Evolutionary conservation across 2,888 invertebrate species (phyloP).

Genomic region (Plagodis dolabraria): DNA sequence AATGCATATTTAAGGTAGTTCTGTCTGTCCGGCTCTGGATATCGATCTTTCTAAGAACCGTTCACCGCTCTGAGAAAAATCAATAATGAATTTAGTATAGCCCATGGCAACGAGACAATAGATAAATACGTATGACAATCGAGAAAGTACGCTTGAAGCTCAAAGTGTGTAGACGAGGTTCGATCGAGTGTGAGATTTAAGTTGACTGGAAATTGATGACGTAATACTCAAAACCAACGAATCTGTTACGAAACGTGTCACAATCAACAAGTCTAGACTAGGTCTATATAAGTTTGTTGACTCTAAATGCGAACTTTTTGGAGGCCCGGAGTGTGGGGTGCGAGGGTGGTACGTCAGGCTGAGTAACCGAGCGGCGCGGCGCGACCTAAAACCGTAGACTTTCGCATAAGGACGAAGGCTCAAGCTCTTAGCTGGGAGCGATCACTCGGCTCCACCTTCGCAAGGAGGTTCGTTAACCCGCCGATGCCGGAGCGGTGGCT

Average conservation of each 20-base stretch:
- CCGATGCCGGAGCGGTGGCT: conserved; percentile 28
- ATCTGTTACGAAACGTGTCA: conserved; percentile 39
- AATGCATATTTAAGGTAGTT: conserved; percentile 18
- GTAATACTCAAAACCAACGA: conserved; percentile 10
- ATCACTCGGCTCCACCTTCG: conserved; percentile 69
- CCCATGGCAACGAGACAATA: conserved; percentile 17
- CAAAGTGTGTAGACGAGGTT: conserved; percentile 9
- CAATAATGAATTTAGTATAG: conserved; percentile 36
- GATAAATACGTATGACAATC: conserved; percentile 21
- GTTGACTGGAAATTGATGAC: conserved; percentile 7
- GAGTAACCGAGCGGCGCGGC: conserved; percentile 53
- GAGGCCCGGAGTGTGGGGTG: conserved; percentile 48
- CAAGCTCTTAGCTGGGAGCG: conserved; percentile 53
- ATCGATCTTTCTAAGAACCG: conserved; percentile 46
- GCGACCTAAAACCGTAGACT: conserved; percentile 62
- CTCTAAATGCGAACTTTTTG: conserved; percentile 49
- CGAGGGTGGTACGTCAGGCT: conserved; percentile 48
- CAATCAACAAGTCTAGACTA: conserved; percentile 70
- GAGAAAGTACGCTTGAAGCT: conserved; percentile 13
- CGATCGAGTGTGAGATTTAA: conserved; percentile 12
- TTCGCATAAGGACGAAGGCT: conserved; percentile 67
- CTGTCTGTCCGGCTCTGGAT: conserved; percentile 30
- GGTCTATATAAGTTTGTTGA: conserved; percentile 65
- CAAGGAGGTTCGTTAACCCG: conserved; percentile 67
- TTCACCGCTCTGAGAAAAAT: conserved; percentile 48